Evolutionary conservation across 2,888 invertebrate species (phyloP).

Genomic region (Eilema caniola): DNA sequence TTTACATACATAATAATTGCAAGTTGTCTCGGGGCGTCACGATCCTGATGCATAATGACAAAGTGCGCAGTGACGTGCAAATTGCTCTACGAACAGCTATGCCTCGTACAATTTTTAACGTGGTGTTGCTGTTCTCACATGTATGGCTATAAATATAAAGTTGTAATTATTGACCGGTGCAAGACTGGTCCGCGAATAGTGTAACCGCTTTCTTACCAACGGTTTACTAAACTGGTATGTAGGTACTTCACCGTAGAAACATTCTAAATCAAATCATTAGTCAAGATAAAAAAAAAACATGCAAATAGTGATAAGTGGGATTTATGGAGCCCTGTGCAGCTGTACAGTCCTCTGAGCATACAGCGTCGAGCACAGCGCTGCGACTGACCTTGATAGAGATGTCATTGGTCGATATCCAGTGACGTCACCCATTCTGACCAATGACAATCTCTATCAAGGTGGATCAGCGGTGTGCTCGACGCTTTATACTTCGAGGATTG

Average conservation of each 20-base stretch:
- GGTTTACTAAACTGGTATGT: background rate
- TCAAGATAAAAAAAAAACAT: no score
- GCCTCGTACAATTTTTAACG: constrained; percentile 47
- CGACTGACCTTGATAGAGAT: no score
- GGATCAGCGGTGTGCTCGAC: no score
- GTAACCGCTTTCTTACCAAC: constrained; percentile 25
- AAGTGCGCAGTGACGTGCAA: constrained; percentile 85
- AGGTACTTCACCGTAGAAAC: background rate
- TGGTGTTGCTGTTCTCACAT: constrained; percentile 36
- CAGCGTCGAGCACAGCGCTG: no score
- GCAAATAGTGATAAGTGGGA: no score
- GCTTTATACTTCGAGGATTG: no score
- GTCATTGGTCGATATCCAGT: no score
- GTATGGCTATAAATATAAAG: constrained; percentile 53
- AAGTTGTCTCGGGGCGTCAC: constrained; percentile 86
- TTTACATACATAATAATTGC: constrained; percentile 87
- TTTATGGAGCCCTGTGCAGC: no score
- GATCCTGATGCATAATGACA: constrained; percentile 86
- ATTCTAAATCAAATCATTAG: background rate
- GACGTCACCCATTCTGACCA: no score
- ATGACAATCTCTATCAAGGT: no score
- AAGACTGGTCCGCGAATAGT: constrained; percentile 19
- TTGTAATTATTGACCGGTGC: constrained; percentile 52
- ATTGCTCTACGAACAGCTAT: constrained; percentile 75
- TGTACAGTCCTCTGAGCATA: no score